Conservation (phyloP, 2,888 invertebrate species). For the Torymus aiolomorphi region DNA sequence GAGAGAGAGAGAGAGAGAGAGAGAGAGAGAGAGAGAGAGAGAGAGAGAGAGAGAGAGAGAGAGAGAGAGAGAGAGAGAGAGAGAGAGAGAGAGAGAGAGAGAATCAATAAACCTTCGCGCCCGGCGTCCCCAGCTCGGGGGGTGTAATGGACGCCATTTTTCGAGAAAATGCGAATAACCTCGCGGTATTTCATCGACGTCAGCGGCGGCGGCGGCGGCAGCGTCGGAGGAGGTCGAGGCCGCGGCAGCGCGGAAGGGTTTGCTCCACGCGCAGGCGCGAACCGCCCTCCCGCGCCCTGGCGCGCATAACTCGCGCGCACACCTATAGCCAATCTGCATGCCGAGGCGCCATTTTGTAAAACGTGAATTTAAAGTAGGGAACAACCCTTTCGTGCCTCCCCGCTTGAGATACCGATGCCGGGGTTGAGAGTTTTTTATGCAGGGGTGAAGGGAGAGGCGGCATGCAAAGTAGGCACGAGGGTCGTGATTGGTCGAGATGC, state of each 20-base stretch:
- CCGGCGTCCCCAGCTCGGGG: background rate
- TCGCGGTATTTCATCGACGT: constrained; percentile 53
- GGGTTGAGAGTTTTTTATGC: constrained; percentile 1
- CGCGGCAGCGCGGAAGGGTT: constrained; percentile 62
- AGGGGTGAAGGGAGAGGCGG: constrained; percentile 17
- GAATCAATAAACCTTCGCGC: constrained; percentile 22
- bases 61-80: background rate
- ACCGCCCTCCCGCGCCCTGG: constrained; percentile 68
- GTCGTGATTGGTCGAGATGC: background rate
- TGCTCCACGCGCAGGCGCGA: constrained; percentile 72
- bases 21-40: constrained; percentile 9
- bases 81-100: background rate
- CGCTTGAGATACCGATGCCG: too few species aligned
- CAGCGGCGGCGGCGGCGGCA: constrained; percentile 9
- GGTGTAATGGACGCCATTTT: constrained; percentile 54
- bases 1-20: constrained; percentile 9
- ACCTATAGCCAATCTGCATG: constrained; percentile 73
- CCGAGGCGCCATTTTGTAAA: constrained; percentile 71
- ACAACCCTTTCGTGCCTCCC: constrained; percentile 43
- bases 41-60: background rate
- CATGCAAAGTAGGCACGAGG: constrained; percentile 44
- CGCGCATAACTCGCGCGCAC: too few species aligned
- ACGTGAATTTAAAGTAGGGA: constrained; percentile 66
- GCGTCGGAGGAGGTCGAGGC: constrained; percentile 24
- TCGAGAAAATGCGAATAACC: constrained; percentile 53